Evolutionary conservation across 1,140 invertebrate species (phyloP), one percentile per base, ranked within the genome.

Genomic region (Protaetia brevitarsis): DNA sequence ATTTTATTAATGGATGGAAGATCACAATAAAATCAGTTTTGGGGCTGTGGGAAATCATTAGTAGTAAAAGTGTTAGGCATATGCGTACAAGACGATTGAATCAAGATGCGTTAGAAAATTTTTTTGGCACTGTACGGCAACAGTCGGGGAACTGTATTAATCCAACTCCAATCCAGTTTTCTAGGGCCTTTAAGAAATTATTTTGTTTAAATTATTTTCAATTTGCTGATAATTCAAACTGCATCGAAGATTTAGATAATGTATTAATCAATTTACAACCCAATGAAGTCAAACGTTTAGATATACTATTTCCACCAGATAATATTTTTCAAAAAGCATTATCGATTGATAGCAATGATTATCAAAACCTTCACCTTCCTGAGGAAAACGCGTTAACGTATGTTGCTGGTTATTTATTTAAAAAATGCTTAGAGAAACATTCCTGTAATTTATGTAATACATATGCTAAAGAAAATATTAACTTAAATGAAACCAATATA

Each of bases 41-140:
- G n/a, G 31, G n/a, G 31, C n/a, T 34, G n/a, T 34, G 31, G 31
- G n/a, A 7, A 7, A 34, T 34, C 7, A 34, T n/a, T 7, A 34
- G n/a, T 7, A 7, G n/a, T 7, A 34, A 34, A n/a, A n/a, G 31
- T 7, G n/a, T 34, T n/a, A 34, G n/a, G 7, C 31, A 62, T 62
- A 5, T 62, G 2, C 30, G 51, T 6, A 70, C 68, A 10, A 31
- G 66, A 31, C 0, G 63, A 31, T 21, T 70, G 3, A 70, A 70
- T 66, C 66, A 68, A 57, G 66, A 70, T 62, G 45, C 19, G 27
- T 36, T 70, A 13, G 66, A 70, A 61, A 68, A 70, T 31, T 68
- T 68, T 56, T 70, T 70, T 68, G 59, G 65, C 6, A 21, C 28
- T 7, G 21, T 63, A 2, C 31, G 62, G 8, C 62, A 63, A 63